Percentiles rank a stretch among this genome's conserved stretches.
Evolutionary conservation across 2,797 vertebrate species (phyloP).

Genomic region (Peromyscus attwateri): DNA sequence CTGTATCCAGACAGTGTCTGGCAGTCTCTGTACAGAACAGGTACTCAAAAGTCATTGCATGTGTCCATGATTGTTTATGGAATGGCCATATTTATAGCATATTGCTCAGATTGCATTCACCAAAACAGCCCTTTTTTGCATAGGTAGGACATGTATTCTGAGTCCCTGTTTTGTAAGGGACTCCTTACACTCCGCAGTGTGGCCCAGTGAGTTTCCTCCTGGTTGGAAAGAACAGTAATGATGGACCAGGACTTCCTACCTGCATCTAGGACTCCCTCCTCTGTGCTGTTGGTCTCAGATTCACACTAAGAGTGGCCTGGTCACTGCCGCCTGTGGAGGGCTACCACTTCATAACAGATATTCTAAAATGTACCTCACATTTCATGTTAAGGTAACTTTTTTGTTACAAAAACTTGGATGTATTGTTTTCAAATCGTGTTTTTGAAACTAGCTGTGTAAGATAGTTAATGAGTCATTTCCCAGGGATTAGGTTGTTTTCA

Average conservation of each 20-base stretch:
- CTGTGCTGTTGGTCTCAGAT: not conserved
- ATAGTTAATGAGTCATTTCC: constrained; percentile 25
- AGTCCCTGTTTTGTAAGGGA: not conserved
- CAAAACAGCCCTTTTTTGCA: constrained; percentile 28
- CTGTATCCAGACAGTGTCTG: not conserved
- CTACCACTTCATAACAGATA: not conserved
- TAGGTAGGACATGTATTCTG: not conserved
- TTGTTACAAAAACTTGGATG: not conserved
- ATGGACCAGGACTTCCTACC: not conserved
- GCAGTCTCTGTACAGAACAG: not conserved
- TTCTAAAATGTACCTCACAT: not conserved
- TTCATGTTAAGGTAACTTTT: not conserved
- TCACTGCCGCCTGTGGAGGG: not conserved
- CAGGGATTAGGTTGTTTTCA: not conserved
- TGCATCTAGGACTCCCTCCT: not conserved
- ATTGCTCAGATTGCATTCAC: not conserved
- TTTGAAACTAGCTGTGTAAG: not conserved
- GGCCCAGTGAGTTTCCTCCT: not conserved
- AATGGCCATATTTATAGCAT: not conserved
- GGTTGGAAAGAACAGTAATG: not conserved
- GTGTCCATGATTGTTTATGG: not conserved
- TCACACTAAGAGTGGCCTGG: not conserved
- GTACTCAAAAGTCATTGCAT: not conserved
- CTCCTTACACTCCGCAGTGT: not conserved
- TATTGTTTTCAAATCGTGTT: not conserved